Evolutionary conservation across 1,140 invertebrate species (phyloP), one percentile per base, ranked within the genome.

Genomic region (Dolichoris vasculosae): DNA sequence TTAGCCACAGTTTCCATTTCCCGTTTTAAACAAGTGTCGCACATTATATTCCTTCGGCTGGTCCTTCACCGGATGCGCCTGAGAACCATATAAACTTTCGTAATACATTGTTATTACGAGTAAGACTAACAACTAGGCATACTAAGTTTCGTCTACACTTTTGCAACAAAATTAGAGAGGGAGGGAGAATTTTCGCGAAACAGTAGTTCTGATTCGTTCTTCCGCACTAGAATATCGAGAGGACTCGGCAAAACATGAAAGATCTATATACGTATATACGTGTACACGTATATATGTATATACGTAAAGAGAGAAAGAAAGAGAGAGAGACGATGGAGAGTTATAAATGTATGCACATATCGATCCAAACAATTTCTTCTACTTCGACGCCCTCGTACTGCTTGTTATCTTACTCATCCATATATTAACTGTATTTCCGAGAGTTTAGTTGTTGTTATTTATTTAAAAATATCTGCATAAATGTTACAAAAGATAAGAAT

Each of bases 101-200:
- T 48, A 59, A 85, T 85, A 80, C 80, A 85, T 85, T 80, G 67
- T 80, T 80, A 85, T 80, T 85, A 85, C 51, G 77, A 63, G 83
- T 71, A 76, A 71, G 83, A 59, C 55, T 26, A 59, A 76, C 71
- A 73, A 73, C 43, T 63, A 73, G 23, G 51, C 59, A 17, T 46
- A 35, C 17, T 51, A 38, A 79, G 77, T 83, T 83, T 77, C 48
- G 64, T 86, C 71, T 46, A 48, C 76, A 59, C 55, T 59, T 59
- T 59, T 59, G 55, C 23, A 59, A 59, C 23, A 59, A 13, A 13
- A 26, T 2, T 2, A 4, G 26, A 59, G 2, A 59, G 55, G 26
- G 20, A 59, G 55, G 4, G 23, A 9, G 23, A 26, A 59, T 59
- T 59, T 26, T 1, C 35, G 76, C 32, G n/a, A 69, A 69, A 69